phyloP scores from a whole-genome alignment of 2,797 vertebrate genomes.

The Rhodeus uyekii region DNA sequence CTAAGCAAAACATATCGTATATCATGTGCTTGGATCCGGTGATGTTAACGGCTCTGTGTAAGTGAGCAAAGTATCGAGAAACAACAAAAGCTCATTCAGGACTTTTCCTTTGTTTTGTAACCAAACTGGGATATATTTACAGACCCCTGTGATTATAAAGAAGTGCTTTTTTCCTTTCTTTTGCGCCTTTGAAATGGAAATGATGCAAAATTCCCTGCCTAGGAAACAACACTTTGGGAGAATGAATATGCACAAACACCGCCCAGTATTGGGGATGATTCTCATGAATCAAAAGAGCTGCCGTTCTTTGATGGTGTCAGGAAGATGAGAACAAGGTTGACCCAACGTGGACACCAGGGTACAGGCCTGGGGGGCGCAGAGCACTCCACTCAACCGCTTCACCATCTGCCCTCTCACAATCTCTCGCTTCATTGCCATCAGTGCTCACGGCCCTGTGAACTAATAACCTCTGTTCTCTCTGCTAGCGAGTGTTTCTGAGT shows the following conservation, averaged over 20 bases:
- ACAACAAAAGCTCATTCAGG: constrained; percentile 31
- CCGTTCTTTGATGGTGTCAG: background rate
- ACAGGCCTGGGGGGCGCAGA: constrained; percentile 9
- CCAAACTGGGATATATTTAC: constrained; percentile 16
- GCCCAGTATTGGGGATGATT: background rate
- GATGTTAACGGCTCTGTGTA: constrained; percentile 17
- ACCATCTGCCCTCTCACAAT: constrained; percentile 39
- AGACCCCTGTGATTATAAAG: constrained; percentile 32
- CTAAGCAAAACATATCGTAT: constrained; percentile 45
- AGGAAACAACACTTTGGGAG: background rate
- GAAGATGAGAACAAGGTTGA: constrained; percentile 37
- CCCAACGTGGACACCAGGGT: constrained; percentile 13
- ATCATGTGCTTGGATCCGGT: constrained; percentile 25
- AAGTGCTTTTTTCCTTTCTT: constrained; percentile 15
- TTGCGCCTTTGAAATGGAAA: constrained; percentile 21
- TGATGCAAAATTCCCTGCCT: background rate
- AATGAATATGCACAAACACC: constrained; percentile 13
- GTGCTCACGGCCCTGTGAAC: constrained; percentile 21
- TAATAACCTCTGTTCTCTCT: constrained; percentile 20
- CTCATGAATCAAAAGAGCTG: constrained; percentile 9
- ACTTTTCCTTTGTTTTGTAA: constrained; percentile 11
- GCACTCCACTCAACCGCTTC: background rate
- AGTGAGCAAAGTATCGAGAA: background rate
- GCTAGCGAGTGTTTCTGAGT: background rate
- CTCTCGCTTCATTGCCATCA: constrained; percentile 31